Base-by-base conservation (phyloP, 1,140 invertebrate species). In the Aphaenogaster floridana region DNA sequence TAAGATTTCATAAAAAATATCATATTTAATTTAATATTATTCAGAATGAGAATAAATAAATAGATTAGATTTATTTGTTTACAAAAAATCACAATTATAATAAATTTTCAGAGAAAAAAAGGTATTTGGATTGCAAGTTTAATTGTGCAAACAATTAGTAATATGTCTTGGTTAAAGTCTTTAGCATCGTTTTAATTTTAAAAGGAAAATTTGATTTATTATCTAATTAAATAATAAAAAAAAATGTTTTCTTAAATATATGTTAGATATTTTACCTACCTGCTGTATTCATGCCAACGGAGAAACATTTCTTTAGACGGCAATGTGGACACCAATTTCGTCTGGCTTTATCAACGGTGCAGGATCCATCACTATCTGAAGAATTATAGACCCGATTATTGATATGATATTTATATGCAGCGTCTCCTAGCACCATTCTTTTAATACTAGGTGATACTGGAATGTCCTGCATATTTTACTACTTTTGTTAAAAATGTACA, bases 251-350 rank as follows among this genome's bases (percentile, higher is more conserved):
- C 50, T 15, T 36, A 15, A 9, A 21, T 8, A 21, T 8, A 28
- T 64, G 5, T 64, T 48, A 64, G 3, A 42, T 42, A 69, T 8
- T 88, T 21, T 85, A 87, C 93, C 96, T 96, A 98, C 97, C 97
- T 94, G 96, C 93, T 15, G 96, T 96, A 90, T 98, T 98, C 98
- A 98, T 98, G 78, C 96, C 96, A 15, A 97, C 97, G 2, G 95
- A 91, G 84, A 98, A 97, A 92, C 98, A 98, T 89, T 97, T 97
- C 92, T 97, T 96, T 6, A 98, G 95, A 72, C 98, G 96, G 93
- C 98, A 99, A 91, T 97, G 97, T 0, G 98, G 98, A 94, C 98
- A 98, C 98, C 98, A 98, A 94, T 99, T 98, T 89, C 98, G 94
- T 90, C 98, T 94, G 0, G 97, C 97, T 96, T 98, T 98, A 93